Evolutionary conservation across 2,113 vertebrate species (phyloP), one percentile per base, ranked within the genome.

Genomic region (Rafetus swinhoei): DNA sequence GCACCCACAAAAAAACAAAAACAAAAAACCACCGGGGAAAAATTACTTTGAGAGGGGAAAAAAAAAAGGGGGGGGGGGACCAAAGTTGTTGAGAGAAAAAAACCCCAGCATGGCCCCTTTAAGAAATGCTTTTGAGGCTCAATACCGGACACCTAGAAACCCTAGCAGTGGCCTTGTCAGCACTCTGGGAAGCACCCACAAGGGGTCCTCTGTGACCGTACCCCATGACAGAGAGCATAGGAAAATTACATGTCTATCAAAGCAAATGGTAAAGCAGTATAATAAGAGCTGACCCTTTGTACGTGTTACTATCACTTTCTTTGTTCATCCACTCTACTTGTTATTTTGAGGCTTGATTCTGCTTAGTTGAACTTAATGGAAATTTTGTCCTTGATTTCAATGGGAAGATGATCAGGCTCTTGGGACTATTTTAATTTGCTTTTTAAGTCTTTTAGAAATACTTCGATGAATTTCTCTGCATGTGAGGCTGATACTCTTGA

Each of bases 291-390:
- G 85, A 95, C 83, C 29, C 76, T 16, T 22, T 76, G 2, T n/a
- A 3, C n/a, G 12, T 79, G 35, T 90, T 5, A 45, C 21, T 55
- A 16, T 35, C 53, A 85, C 92, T 74, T 90, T 92, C 87, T 52
- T 39, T 86, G 81, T 90, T 91, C 72, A 82, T 81, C 27, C 45
- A 54, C 39, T 86, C 15, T 45, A 16, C 79, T 82, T 85, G 24
- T 74, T 96, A 77, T 87, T 88, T 88, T 93, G 77, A 95, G 86
- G 85, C 92, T 60, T 88, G 82, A 65, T 90, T 15, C 55, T 72
- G 12, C 72, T 91, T 18, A 82, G 84, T 57, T 94, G 76, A 88
- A 95, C 87, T 25, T 2, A 90, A 81, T 72, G 6, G 19, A 29
- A 7, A 80, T 80, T 94, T 92, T 92, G 27, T 57, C 89, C 29